phyloP scores from a whole-genome alignment of 53 echinoderm and acorn worm species.

The Luidia sarsii region DNA sequence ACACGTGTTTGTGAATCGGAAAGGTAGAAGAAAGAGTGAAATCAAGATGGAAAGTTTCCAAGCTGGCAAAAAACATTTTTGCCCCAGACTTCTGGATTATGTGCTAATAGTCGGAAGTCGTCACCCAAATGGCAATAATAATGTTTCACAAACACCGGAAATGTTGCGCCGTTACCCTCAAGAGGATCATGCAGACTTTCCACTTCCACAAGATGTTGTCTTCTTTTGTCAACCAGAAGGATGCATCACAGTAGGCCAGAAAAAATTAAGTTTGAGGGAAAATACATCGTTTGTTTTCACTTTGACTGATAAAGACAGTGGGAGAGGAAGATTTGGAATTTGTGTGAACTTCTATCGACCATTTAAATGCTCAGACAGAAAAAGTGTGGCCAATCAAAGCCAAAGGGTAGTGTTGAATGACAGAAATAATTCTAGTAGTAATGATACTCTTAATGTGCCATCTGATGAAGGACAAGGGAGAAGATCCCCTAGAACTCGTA shows the following conservation, averaged over 20 bases:
- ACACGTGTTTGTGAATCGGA: too few relatives aligned
- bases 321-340: constrained; percentile 77
- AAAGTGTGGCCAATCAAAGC: constrained; percentile 45
- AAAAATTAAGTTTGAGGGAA: constrained; percentile 75
- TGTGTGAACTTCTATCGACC: constrained; percentile 97
- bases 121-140: constrained; percentile 89
- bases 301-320: constrained; percentile 91
- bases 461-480: constrained; percentile 54
- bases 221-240: constrained; percentile 97
- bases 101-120: constrained; percentile 87
- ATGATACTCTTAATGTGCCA: constrained; percentile 84
- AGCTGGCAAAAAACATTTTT: constrained; percentile 72
- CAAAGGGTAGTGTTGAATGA: constrained; percentile 58
- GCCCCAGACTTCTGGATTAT: constrained; percentile 89
- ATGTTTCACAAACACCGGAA: constrained; percentile 94
- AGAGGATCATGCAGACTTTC: constrained; percentile 89
- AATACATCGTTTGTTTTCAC: constrained; percentile 96
- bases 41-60: constrained; percentile 37
- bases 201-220: constrained; percentile 86
- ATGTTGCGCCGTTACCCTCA: constrained; percentile 81
- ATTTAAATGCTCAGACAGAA: constrained; percentile 77
- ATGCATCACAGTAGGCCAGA: constrained; percentile 87
- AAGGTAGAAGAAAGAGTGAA: too few relatives aligned
- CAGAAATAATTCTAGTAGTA: constrained; percentile 90
- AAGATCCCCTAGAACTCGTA: constrained; percentile 79